phyloP scores from a whole-genome alignment of 2,888 invertebrate genomes.

The Empis livida region DNA sequence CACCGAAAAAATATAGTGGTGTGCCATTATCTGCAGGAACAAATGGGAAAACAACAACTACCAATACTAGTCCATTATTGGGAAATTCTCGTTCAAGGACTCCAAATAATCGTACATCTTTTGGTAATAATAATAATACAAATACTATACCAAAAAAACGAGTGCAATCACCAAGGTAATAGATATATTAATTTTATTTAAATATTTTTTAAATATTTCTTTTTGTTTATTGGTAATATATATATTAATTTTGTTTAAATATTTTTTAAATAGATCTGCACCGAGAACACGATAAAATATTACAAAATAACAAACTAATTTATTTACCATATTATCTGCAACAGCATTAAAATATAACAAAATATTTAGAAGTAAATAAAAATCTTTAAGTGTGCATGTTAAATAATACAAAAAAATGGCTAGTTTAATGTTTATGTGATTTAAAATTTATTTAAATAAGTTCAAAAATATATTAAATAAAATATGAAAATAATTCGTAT shows the following conservation, averaged over 20 bases:
- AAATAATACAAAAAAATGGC: too few species aligned
- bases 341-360: too few species aligned
- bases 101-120: constrained; percentile 22
- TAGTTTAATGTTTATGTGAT: too few species aligned
- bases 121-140: constrained; percentile 16
- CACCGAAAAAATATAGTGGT: constrained; percentile 33
- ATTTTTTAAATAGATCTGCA: neutral
- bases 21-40: constrained; percentile 13
- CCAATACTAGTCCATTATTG: constrained; percentile 13
- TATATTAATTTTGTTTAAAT: neutral
- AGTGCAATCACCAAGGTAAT: constrained; percentile 30
- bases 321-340: too few species aligned
- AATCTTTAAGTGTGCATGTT: too few species aligned
- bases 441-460: too few species aligned
- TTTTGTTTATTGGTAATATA: too few species aligned
- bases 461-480: too few species aligned
- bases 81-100: constrained; percentile 23
- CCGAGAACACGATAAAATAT: neutral
- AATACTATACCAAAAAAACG: constrained; percentile 33
- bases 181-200: neutral
- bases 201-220: neutral
- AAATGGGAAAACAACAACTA: constrained; percentile 2
- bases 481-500: too few species aligned
- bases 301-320: too few species aligned
- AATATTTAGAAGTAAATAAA: too few species aligned